These are phyloP conservation scores for Petaurus breviceps DNA, from an alignment of 2,113 vertebrate species.

Conservation along the genomic window DNA sequence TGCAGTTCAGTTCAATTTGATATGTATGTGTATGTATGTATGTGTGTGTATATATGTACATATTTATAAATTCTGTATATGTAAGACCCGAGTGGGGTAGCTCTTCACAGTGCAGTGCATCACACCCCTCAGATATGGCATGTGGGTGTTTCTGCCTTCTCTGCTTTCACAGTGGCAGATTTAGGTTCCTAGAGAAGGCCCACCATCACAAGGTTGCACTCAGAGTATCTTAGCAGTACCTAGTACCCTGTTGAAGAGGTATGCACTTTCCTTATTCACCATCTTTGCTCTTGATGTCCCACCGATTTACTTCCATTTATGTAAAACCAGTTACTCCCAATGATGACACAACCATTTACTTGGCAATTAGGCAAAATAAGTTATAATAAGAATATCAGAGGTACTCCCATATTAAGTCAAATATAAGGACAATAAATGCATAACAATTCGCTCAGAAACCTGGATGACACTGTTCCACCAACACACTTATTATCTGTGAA, in stretches of 20 bases:
- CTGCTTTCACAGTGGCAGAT: too few relatives aligned
- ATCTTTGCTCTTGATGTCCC: background rate
- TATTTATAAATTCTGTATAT: too few relatives aligned
- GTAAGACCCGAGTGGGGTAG: too few relatives aligned
- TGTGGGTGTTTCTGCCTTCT: too few relatives aligned
- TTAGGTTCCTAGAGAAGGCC: too few relatives aligned
- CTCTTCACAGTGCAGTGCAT: too few relatives aligned
- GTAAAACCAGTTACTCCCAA: background rate
- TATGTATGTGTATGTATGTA: too few relatives aligned
- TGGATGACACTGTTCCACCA: background rate
- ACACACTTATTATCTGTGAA: background rate
- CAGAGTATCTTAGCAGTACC: background rate
- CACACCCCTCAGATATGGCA: too few relatives aligned
- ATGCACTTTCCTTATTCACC: background rate
- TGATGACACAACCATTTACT: background rate
- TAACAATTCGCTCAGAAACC: background rate
- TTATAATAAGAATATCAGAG: background rate
- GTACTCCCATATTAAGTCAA: background rate
- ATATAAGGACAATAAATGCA: background rate
- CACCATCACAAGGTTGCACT: too few relatives aligned
- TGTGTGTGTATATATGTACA: too few relatives aligned
- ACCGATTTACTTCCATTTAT: background rate
- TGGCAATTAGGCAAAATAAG: background rate
- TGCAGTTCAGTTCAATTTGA: too few relatives aligned
- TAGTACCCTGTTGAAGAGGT: background rate